phyloP scores from a whole-genome alignment of 2,797 vertebrate genomes.

The Danio tinwini region DNA sequence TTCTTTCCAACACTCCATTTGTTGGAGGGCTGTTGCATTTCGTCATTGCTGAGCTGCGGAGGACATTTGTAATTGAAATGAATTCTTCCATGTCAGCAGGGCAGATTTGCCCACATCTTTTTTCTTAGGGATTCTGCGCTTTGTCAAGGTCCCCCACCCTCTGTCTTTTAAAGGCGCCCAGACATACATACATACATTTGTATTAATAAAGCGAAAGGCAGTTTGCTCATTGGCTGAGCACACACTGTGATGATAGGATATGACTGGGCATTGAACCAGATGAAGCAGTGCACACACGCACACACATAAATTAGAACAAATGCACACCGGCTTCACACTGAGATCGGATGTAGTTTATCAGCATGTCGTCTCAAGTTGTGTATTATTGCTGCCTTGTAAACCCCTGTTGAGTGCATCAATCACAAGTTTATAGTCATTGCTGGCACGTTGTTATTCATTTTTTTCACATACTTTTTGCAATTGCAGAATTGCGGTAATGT shows the following conservation, averaged over 20 bases:
- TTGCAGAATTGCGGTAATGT: neutral
- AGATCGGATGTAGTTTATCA: slow-evolving; percentile 58
- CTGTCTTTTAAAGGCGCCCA: neutral
- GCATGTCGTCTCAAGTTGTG: slow-evolving; percentile 56
- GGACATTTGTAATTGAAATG: slow-evolving; percentile 40
- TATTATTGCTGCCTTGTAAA: slow-evolving; percentile 51
- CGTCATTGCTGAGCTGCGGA: slow-evolving; percentile 19
- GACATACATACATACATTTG: slow-evolving; percentile 48
- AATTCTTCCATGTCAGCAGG: slow-evolving; percentile 43
- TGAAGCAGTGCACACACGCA: slow-evolving; percentile 39
- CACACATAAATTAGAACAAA: slow-evolving; percentile 30
- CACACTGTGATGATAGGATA: slow-evolving; percentile 59
- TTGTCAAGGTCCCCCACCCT: slow-evolving; percentile 31
- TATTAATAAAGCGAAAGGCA: slow-evolving; percentile 76
- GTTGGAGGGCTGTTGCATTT: slow-evolving; percentile 2
- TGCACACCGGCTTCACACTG: slow-evolving; percentile 44
- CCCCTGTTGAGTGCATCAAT: slow-evolving; percentile 56
- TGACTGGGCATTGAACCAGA: slow-evolving; percentile 50
- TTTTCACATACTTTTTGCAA: neutral
- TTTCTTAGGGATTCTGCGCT: slow-evolving; percentile 9
- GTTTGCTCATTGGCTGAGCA: slow-evolving; percentile 71
- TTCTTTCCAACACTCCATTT: slow-evolving; percentile 4
- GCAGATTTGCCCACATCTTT: slow-evolving; percentile 43
- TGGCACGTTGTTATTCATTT: slow-evolving; percentile 14
- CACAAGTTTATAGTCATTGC: slow-evolving; percentile 53